These are phyloP conservation scores for Diabrotica undecimpunctata DNA, from an alignment of 1,140 invertebrate genomes.

Conservation along the genomic window DNA sequence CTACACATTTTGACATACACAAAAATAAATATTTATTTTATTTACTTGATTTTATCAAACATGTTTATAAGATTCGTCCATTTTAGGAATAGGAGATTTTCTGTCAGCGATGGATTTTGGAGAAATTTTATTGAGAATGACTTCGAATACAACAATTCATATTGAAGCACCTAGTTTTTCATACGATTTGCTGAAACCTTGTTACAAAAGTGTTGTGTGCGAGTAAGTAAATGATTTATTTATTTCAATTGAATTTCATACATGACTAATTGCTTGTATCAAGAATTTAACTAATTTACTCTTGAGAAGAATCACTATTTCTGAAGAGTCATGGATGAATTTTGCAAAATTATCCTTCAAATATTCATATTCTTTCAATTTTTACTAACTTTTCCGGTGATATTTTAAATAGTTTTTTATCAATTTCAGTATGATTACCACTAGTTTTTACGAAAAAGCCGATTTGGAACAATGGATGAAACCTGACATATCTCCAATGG, in stretches of 20 bases:
- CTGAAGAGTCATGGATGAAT: too few species aligned
- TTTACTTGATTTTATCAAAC: too few species aligned
- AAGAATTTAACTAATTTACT: too few species aligned
- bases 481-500: conserved; percentile 57
- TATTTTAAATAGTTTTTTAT: neutral
- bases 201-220: conserved; percentile 60
- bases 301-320: too few species aligned
- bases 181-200: conserved; percentile 56
- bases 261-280: too few species aligned
- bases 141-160: conserved; percentile 41
- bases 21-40: too few species aligned
- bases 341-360: too few species aligned
- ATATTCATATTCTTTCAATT: too few species aligned
- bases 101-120: conserved; percentile 67
- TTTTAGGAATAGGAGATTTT: conserved; percentile 71
- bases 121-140: conserved; percentile 61
- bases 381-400: too few species aligned
- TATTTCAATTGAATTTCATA: too few species aligned
- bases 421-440: conserved; percentile 66
- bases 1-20: too few species aligned
- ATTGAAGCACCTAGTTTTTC: conserved; percentile 48
- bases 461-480: conserved; percentile 75
- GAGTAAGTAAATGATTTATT: conserved; percentile 47
- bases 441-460: conserved; percentile 79
- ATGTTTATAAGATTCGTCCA: neutral